phyloP scores from a whole-genome alignment of 1,140 invertebrate species.

The Hyles euphorbiae region DNA sequence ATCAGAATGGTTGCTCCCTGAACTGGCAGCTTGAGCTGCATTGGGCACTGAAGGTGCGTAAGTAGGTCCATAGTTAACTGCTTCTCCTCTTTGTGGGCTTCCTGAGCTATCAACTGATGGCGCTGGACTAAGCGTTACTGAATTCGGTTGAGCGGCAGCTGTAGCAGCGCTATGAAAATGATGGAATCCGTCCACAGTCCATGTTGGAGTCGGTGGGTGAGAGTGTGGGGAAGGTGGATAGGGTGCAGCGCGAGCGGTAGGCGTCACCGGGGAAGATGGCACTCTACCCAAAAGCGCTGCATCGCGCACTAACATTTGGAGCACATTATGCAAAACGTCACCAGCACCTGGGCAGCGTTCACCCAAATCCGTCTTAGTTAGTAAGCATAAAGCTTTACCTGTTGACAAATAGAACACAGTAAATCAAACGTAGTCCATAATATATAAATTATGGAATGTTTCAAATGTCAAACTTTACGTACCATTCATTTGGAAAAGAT shows the following conservation, averaged over 20 bases:
- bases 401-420: conserved; percentile 33
- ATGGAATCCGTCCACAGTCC: conserved; percentile 78
- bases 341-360: conserved; percentile 94
- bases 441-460: too few species aligned
- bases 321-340: conserved; percentile 94
- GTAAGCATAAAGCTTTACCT: conserved; percentile 92
- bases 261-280: conserved; percentile 89
- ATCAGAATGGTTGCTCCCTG: conserved; percentile 84
- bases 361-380: conserved; percentile 92
- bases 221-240: conserved; percentile 85
- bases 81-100: conserved; percentile 85
- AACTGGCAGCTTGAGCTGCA: conserved; percentile 62
- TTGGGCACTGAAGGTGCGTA: conserved; percentile 82
- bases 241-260: conserved; percentile 87
- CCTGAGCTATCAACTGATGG: conserved; percentile 92
- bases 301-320: conserved; percentile 91
- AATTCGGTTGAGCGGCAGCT: conserved; percentile 84
- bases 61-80: conserved; percentile 86
- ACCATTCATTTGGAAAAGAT: conserved; percentile 98
- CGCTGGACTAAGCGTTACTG: conserved; percentile 91
- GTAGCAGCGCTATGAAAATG: conserved; percentile 79
- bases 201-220: conserved; percentile 86
- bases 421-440: too few species aligned
- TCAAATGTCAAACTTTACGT: conserved; percentile 37
- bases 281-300: conserved; percentile 85